A percentile compares a stretch with the other conserved stretches of the same genome.
phyloP scores from a whole-genome alignment of 1,140 invertebrate species.

The Drosophila busckii region DNA sequence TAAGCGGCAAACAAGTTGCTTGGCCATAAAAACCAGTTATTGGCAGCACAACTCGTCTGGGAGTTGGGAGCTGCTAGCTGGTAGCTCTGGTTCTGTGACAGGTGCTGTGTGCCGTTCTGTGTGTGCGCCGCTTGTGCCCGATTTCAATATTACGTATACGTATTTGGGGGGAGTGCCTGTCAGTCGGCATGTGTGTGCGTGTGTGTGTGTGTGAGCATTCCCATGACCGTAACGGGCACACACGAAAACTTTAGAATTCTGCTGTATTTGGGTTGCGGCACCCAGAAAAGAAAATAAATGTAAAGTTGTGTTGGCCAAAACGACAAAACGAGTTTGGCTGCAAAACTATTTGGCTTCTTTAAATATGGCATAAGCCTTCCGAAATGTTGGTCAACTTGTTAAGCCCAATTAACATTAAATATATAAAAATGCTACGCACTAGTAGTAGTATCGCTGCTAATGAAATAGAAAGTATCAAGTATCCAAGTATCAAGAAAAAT shows the following conservation, averaged over 20 bases:
- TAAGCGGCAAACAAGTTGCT: too few species aligned
- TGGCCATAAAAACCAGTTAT: conserved; percentile 36
- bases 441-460: conserved; percentile 52
- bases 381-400: too few species aligned
- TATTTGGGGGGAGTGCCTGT: conserved; percentile 1
- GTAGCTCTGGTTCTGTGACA: conserved; percentile 42
- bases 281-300: too few species aligned
- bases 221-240: conserved; percentile 20
- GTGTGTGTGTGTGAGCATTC: neutral
- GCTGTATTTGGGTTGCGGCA: conserved; percentile 12
- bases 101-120: conserved; percentile 18
- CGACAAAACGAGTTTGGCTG: conserved; percentile 38
- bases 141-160: conserved; percentile 67
- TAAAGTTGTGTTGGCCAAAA: conserved; percentile 56
- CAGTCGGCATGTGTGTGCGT: conserved; percentile 3
- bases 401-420: conserved; percentile 21
- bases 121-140: conserved; percentile 26
- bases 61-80: conserved; percentile 13
- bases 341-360: conserved; percentile 26
- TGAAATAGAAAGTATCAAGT: conserved; percentile 68
- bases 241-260: conserved; percentile 20
- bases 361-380: too few species aligned
- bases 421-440: conserved; percentile 36
- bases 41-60: conserved; percentile 9
- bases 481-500: conserved; percentile 26